Conservation (phyloP, 2,888 invertebrate species). For the Idaea biselata region DNA sequence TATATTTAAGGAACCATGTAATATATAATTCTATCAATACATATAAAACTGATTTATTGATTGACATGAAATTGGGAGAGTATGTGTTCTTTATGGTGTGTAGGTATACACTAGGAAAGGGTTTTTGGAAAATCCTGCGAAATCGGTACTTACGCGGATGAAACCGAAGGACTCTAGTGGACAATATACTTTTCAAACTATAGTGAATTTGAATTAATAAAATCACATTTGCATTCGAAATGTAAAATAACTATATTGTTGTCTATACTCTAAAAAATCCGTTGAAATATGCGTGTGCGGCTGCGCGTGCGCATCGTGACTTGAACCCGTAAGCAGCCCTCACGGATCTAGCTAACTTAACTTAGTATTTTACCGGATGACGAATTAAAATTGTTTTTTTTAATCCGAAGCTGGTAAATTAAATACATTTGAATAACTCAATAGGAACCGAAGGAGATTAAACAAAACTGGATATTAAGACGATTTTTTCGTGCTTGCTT, state of each 20-base stretch:
- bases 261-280: slow-evolving; percentile 25
- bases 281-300: slow-evolving; percentile 26
- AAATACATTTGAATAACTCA: too few relatives aligned
- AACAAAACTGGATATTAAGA: too few relatives aligned
- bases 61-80: too few relatives aligned
- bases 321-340: slow-evolving; percentile 33
- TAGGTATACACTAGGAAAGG: too few relatives aligned
- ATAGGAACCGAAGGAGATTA: too few relatives aligned
- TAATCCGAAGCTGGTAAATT: slow-evolving; percentile 4
- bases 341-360: slow-evolving; percentile 34
- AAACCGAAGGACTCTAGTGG: too few relatives aligned
- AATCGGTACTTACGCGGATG: too few relatives aligned
- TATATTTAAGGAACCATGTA: too few relatives aligned
- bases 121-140: too few relatives aligned
- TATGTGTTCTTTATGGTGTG: too few relatives aligned
- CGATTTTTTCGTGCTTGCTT: too few relatives aligned
- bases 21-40: too few relatives aligned
- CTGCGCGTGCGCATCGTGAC: slow-evolving; percentile 44
- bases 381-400: slow-evolving; percentile 16
- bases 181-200: neutral
- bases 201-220: neutral
- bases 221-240: slow-evolving; percentile 10
- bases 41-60: neutral
- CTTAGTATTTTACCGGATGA: slow-evolving; percentile 9
- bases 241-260: slow-evolving; percentile 23